phyloP scores from a whole-genome alignment of 2,797 vertebrate species.

The Gymnodraco acuticeps region DNA sequence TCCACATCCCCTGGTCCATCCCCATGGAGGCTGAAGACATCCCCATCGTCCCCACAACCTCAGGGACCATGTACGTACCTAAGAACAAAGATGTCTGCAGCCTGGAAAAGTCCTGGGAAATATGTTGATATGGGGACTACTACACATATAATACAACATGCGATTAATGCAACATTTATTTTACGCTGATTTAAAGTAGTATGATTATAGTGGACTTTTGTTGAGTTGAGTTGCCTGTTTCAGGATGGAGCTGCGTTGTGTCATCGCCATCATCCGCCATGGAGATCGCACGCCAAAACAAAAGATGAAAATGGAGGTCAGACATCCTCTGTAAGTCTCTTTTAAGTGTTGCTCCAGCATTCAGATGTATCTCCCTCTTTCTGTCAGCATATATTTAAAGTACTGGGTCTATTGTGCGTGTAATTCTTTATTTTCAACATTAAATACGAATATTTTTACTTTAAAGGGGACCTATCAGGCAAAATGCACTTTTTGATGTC shows the following conservation, averaged over 20 bases:
- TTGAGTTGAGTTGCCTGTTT: not conserved
- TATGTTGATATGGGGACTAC: not conserved
- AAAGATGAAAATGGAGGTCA: conserved; percentile 99
- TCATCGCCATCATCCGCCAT: conserved; percentile 97
- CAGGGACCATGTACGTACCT: conserved; percentile 94
- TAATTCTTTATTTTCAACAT: not conserved
- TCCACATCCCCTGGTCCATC: conserved; percentile 99
- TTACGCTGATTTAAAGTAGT: no score
- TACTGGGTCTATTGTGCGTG: not conserved
- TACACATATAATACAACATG: no score
- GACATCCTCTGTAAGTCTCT: conserved; percentile 90
- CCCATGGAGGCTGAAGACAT: conserved; percentile 99
- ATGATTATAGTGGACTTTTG: not conserved
- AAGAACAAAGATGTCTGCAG: not conserved
- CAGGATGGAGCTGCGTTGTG: conserved; percentile 99
- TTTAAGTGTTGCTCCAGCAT: not conserved
- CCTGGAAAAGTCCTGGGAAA: not conserved
- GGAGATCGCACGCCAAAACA: conserved; percentile 98
- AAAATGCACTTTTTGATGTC: no score
- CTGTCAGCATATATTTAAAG: not conserved
- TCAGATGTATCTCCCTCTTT: not conserved
- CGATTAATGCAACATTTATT: no score
- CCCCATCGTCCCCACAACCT: conserved; percentile 98
- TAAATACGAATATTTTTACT: not conserved
- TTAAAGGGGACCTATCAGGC: no score